Base-by-base conservation (phyloP, 2,888 invertebrate species). In the Metellina segmentata region DNA sequence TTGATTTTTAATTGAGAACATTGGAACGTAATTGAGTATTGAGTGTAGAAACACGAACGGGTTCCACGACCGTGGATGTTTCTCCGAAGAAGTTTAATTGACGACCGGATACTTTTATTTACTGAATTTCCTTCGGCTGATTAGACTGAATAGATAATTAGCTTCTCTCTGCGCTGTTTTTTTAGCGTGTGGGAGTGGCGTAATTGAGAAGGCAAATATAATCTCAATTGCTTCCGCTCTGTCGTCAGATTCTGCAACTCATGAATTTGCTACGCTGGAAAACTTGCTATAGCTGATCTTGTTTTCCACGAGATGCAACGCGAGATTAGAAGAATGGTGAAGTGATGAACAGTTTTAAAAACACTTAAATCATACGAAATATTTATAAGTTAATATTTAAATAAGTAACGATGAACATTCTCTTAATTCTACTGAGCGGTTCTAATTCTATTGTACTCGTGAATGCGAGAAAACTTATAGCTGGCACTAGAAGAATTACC, bases 21-120 rank as follows among this genome's bases (percentile, higher is more conserved):
- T 61, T 9, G 13, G 16, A 61, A 61, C 61, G 61, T 61, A 61
- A 61, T 61, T 61, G 61, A 61, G 61, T 61, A 61, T 61, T 61
- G 61, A 61, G 16, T 16, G 61, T 61, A 61, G 61, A 61, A 11
- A 16, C 61, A 34, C 34, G 34, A 34, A 34, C 34, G 34, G 61
- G 61, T 61, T 61, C 16, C 16, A 11, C 9, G 16, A 16, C 61
- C 61, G 9, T 16, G 61, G 61, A 61, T 61, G 61, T 16, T 61
- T 16, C 61, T 61, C 16, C 61, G 16, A 7, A 61, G 61, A 61
- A 61, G 61, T 61, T 79, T 79, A 79, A 79, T 61, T 79, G 79
- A 20, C 13, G 61, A 34, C 79, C 79, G 79, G 79, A 79, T 61
- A 79, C 61, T 79, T 79, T 79, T 79, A 79, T 79, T 79, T 53